A percentile compares a stretch with the other conserved stretches of the same genome.
phyloP scores from a whole-genome alignment of 92 coral and sea anemone species.

The Diadumene lineata region DNA sequence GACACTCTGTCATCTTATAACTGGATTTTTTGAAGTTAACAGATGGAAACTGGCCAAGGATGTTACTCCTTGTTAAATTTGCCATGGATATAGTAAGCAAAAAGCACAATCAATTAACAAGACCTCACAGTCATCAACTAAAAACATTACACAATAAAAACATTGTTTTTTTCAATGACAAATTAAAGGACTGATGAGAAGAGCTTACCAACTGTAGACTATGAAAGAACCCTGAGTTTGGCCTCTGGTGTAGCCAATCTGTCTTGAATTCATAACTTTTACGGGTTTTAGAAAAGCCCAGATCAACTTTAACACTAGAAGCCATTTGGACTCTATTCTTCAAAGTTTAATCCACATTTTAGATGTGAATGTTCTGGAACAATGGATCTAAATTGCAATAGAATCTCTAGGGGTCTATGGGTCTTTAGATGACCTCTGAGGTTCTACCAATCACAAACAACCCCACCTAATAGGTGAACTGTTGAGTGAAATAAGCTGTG shows the following conservation, averaged over 20 bases:
- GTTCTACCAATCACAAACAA: slow-evolving; percentile 16
- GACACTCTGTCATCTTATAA: slow-evolving; percentile 23
- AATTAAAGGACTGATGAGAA: slow-evolving; percentile 2
- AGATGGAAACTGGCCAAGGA: slow-evolving; percentile 23
- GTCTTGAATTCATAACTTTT: slow-evolving; percentile 51
- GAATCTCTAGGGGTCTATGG: slow-evolving; percentile 19
- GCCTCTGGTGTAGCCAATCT: slow-evolving; percentile 44
- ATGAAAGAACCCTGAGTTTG: slow-evolving; percentile 36
- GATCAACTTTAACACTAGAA: slow-evolving; percentile 38
- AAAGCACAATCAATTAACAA: neutral
- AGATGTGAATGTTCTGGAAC: slow-evolving; percentile 37
- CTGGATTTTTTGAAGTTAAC: slow-evolving; percentile 15
- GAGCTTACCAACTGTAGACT: slow-evolving; percentile 29
- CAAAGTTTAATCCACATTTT: slow-evolving; percentile 16
- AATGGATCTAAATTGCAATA: slow-evolving; percentile 23
- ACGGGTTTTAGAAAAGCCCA: slow-evolving; percentile 36
- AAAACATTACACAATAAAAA: neutral
- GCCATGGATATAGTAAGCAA: neutral
- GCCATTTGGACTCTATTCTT: slow-evolving; percentile 24
- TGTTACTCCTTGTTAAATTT: neutral
- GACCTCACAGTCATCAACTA: neutral
- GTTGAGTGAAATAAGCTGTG: slow-evolving; percentile 27
- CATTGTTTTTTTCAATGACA: neutral
- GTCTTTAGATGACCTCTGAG: slow-evolving; percentile 31
- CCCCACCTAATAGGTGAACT: slow-evolving; percentile 42